These are phyloP conservation scores for Poecilia velifera DNA, from an alignment of 2,797 vertebrate species.

Conservation along the genomic window DNA sequence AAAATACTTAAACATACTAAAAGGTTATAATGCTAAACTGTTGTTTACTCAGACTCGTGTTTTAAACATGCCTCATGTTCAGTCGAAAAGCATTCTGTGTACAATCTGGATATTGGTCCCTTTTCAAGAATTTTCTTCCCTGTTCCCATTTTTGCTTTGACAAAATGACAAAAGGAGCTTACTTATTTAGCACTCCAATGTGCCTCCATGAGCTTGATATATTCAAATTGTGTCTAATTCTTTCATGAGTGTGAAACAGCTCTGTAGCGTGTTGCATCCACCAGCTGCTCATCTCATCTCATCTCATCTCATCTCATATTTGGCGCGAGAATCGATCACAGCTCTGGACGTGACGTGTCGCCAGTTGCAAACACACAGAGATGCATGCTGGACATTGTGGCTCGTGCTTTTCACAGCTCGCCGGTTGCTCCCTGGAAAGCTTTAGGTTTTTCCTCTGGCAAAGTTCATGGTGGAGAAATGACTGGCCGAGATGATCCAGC, in stretches of 20 bases:
- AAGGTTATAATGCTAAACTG: background rate
- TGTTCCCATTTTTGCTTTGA: constrained; percentile 5
- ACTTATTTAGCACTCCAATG: background rate
- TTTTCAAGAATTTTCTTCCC: background rate
- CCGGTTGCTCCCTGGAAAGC: constrained; percentile 17
- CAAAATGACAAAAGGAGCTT: background rate
- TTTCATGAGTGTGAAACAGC: constrained; percentile 52
- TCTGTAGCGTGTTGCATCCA: constrained; percentile 31
- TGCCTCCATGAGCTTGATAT: constrained; percentile 20
- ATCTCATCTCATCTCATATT: constrained; percentile 13
- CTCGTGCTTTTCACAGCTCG: constrained; percentile 46
- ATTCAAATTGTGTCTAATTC: constrained; percentile 36
- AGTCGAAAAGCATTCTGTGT: background rate
- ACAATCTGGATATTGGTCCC: background rate
- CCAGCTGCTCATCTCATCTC: constrained; percentile 53
- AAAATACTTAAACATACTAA: background rate
- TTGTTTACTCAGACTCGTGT: background rate
- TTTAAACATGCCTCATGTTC: background rate
- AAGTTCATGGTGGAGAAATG: constrained; percentile 38
- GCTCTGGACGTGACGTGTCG: constrained; percentile 29
- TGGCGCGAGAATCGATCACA: constrained; percentile 32
- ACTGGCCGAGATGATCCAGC: constrained; percentile 17
- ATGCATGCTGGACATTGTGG: constrained; percentile 49
- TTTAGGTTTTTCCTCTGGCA: constrained; percentile 38
- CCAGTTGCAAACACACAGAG: constrained; percentile 31